These are phyloP conservation scores for Agriopis aurantiaria DNA, from an alignment of 2,888 invertebrate genomes.

Conservation along the genomic window DNA sequence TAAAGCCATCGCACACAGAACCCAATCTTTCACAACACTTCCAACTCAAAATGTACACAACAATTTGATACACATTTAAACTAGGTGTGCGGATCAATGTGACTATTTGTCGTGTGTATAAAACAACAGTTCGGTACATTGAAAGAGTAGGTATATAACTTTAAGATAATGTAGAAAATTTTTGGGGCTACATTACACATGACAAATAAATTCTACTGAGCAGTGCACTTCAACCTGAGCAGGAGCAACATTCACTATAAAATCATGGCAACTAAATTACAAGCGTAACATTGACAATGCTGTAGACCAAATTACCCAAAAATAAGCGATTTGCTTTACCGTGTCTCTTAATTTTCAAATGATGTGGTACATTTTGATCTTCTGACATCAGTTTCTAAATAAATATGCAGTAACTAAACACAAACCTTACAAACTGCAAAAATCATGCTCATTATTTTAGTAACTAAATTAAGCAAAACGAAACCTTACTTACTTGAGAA, in stretches of 20 bases:
- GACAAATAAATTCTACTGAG: conserved; percentile 58
- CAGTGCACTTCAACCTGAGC: conserved; percentile 52
- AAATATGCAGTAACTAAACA: conserved; percentile 37
- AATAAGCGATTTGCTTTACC: conserved; percentile 4
- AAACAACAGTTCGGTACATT: not conserved
- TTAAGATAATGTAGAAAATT: not conserved
- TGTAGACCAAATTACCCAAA: conserved; percentile 66
- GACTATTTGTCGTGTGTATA: conserved; percentile 22
- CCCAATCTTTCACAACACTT: conserved; percentile 67
- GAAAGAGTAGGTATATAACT: not conserved
- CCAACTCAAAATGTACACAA: conserved; percentile 51
- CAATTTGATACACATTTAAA: conserved; percentile 22
- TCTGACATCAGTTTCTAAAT: conserved; percentile 23
- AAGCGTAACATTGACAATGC: conserved; percentile 56
- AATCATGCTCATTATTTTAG: conserved; percentile 51
- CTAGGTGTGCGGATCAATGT: conserved; percentile 27
- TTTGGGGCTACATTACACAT: conserved; percentile 48
- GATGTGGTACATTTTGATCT: conserved; percentile 28
- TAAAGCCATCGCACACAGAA: conserved; percentile 70
- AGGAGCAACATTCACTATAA: conserved; percentile 67
- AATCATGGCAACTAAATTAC: conserved; percentile 58
- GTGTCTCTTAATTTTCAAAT: conserved; percentile 11
- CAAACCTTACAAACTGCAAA: conserved; percentile 56
- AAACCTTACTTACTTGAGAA: conserved; percentile 90
- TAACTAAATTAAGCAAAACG: conserved; percentile 41